Evolutionary conservation across 2,888 invertebrate species (phyloP).

Genomic region (Pachliopta kotzebuea): DNA sequence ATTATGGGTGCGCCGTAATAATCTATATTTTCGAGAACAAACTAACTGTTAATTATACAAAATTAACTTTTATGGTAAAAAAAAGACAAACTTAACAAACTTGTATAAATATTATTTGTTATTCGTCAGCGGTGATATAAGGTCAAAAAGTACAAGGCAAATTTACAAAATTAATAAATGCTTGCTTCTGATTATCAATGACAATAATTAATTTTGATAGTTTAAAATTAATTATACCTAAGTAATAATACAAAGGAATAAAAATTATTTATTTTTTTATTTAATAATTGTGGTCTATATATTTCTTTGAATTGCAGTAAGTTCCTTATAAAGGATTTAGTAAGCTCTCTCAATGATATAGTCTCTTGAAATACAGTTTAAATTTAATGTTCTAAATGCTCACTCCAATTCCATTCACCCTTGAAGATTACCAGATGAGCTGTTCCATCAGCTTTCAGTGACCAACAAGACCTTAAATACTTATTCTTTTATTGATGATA

Average conservation of each 20-base stretch:
- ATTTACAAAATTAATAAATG: neutral
- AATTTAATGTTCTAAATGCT: neutral
- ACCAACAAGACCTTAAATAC: neutral
- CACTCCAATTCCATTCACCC: neutral
- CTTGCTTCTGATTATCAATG: neutral
- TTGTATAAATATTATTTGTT: constrained; percentile 14
- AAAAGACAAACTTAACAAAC: neutral
- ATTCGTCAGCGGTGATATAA: constrained; percentile 11
- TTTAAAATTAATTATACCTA: neutral
- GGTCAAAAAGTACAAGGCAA: constrained; percentile 20
- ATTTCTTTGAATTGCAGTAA: no score
- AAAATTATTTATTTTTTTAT: no score
- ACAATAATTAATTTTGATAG: neutral
- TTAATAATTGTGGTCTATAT: no score
- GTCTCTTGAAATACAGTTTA: neutral
- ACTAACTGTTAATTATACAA: constrained; percentile 1
- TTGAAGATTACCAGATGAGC: neutral
- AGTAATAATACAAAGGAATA: neutral
- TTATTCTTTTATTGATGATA: neutral
- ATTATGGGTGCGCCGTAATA: constrained; percentile 17
- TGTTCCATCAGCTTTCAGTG: no score
- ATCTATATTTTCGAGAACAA: constrained; percentile 7
- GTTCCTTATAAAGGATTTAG: no score
- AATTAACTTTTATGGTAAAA: constrained; percentile 10
- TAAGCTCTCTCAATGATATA: no score